These are phyloP conservation scores for Spondyliosoma cantharus DNA, from an alignment of 2,797 vertebrate genomes.

Conservation along the genomic window DNA sequence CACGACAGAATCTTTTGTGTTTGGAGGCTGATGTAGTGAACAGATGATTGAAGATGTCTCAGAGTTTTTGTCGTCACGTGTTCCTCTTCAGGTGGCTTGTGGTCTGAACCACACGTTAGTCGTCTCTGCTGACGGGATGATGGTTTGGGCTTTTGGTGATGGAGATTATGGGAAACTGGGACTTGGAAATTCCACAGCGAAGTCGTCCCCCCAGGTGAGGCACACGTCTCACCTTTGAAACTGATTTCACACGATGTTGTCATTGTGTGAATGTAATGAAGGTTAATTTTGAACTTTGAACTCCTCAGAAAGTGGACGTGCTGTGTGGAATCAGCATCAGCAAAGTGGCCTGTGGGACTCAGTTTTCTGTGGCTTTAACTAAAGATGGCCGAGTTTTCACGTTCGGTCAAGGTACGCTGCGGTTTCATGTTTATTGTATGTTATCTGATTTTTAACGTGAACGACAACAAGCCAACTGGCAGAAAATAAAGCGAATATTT, in stretches of 20 bases:
- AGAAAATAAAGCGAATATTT: not conserved
- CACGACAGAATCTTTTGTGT: not conserved
- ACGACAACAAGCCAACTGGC: too few relatives aligned
- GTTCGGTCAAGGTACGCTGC: constrained; percentile 83
- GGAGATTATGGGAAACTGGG: constrained; percentile 89
- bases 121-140: constrained; percentile 85
- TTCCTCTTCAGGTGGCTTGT: constrained; percentile 82
- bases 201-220: constrained; percentile 86
- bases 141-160: constrained; percentile 88
- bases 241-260: not conserved
- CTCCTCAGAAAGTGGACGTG: constrained; percentile 83
- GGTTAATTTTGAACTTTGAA: not conserved
- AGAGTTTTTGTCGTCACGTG: not conserved
- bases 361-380: constrained; percentile 86
- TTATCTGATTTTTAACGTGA: too few relatives aligned
- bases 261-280: not conserved
- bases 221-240: not conserved
- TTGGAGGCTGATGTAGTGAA: not conserved
- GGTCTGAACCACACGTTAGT: constrained; percentile 87
- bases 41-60: not conserved
- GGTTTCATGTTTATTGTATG: not conserved
- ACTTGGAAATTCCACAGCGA: constrained; percentile 86
- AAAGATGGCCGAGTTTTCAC: constrained; percentile 86
- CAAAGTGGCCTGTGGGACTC: constrained; percentile 86
- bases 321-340: constrained; percentile 85